Conservation (phyloP, 2,113 vertebrate genomes). For the Protobothrops flavoviridis region DNA sequence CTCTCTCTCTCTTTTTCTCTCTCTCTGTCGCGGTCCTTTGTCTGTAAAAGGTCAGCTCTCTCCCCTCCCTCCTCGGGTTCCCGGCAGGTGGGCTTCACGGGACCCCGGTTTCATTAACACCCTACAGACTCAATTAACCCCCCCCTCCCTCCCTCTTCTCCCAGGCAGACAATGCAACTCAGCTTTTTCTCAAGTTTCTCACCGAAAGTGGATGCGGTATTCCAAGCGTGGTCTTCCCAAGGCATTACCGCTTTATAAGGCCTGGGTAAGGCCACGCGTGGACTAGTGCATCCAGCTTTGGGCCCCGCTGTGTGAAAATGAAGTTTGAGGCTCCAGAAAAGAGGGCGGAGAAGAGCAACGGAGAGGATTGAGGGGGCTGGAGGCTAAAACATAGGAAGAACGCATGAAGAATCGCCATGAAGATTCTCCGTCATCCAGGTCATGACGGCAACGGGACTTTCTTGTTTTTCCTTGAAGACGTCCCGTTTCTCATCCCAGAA, state of each 20-base stretch:
- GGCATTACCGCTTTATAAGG: neutral
- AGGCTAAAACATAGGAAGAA: neutral
- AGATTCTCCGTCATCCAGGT: no score
- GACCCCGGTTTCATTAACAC: neutral
- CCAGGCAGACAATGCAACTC: neutral
- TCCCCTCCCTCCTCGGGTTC: neutral
- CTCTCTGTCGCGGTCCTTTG: conserved; percentile 4
- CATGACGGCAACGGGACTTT: no score
- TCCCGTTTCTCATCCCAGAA: no score
- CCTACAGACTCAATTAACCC: neutral
- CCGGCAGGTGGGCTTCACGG: neutral
- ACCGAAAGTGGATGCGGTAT: neutral
- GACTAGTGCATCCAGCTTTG: neutral
- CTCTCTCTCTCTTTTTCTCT: no score
- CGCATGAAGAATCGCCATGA: no score
- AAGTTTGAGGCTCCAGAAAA: neutral
- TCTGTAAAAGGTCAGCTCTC: conserved; percentile 3
- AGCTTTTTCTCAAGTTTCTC: neutral
- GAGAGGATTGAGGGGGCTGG: neutral
- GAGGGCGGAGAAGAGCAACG: no score
- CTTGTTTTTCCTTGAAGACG: no score
- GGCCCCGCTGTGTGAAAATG: neutral
- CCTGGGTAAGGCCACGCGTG: neutral
- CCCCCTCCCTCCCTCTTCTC: neutral
- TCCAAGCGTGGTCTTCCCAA: neutral